These are phyloP conservation scores for Lineus longissimus DNA, from an alignment of 1,140 invertebrate genomes.

Conservation along the genomic window DNA sequence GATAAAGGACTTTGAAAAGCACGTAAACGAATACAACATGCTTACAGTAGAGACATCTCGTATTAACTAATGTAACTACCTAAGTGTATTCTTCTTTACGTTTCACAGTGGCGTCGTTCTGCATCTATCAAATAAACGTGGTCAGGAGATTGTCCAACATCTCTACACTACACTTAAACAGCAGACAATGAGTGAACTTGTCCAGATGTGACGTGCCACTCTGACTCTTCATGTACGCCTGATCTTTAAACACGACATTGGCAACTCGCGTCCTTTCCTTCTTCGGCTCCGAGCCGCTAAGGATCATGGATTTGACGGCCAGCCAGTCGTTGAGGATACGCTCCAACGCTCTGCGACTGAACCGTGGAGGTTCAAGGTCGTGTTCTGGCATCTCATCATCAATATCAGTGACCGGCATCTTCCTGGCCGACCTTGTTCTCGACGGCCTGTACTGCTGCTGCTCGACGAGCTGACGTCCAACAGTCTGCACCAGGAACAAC, in stretches of 20 bases:
- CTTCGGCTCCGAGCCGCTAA: constrained; percentile 60
- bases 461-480: constrained; percentile 90
- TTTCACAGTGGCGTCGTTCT: constrained; percentile 50
- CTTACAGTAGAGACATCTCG: too few relatives aligned
- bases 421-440: constrained; percentile 59
- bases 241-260: constrained; percentile 63
- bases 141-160: constrained; percentile 78
- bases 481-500: constrained; percentile 94
- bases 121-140: constrained; percentile 71
- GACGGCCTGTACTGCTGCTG: constrained; percentile 86
- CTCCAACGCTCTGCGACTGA: constrained; percentile 86
- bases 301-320: constrained; percentile 80
- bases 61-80: too few relatives aligned
- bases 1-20: too few relatives aligned
- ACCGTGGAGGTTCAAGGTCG: constrained; percentile 94
- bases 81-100: constrained; percentile 75
- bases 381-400: constrained; percentile 89
- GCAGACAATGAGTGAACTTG: constrained; percentile 93
- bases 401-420: constrained; percentile 47
- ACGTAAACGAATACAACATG: too few relatives aligned
- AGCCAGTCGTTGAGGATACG: constrained; percentile 83
- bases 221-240: constrained; percentile 74
- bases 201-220: constrained; percentile 91
- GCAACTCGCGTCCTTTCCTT: constrained; percentile 32
- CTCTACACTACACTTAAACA: constrained; percentile 90